A percentile compares a stretch with the other conserved stretches of the same genome.
Conservation (phyloP, 2,888 invertebrate genomes). For the Hypsopygia costalis region DNA sequence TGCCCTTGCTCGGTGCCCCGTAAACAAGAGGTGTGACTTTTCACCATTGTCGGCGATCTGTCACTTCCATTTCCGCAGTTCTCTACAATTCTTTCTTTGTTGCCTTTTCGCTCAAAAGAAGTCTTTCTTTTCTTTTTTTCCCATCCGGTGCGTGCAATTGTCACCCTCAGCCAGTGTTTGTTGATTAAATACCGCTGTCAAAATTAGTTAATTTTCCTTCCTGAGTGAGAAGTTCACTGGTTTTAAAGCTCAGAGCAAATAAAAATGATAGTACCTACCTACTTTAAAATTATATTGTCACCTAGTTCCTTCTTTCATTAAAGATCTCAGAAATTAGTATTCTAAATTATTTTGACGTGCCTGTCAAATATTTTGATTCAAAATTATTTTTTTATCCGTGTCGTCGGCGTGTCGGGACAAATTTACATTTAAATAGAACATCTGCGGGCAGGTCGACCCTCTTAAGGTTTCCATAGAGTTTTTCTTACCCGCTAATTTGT, state of each 20-base stretch:
- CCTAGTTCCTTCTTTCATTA: slow-evolving; percentile 4
- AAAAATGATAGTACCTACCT: background rate
- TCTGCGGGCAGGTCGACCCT: slow-evolving; percentile 74
- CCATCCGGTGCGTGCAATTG: slow-evolving; percentile 68
- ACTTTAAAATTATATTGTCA: background rate
- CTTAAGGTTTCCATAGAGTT: slow-evolving; percentile 63
- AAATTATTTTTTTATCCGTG: slow-evolving; percentile 69
- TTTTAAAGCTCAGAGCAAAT: background rate
- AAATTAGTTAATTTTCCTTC: slow-evolving; percentile 62
- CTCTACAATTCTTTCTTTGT: slow-evolving; percentile 67
- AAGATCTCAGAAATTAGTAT: slow-evolving; percentile 12
- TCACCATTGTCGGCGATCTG: slow-evolving; percentile 76
- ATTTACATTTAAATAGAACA: slow-evolving; percentile 81
- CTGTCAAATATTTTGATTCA: slow-evolving; percentile 64
- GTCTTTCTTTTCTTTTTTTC: slow-evolving; percentile 57
- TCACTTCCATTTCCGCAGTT: slow-evolving; percentile 71
- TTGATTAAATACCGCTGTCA: slow-evolving; percentile 74
- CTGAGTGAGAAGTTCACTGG: slow-evolving; percentile 29
- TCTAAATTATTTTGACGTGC: slow-evolving; percentile 31
- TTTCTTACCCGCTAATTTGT: slow-evolving; percentile 79
- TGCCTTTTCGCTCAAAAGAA: slow-evolving; percentile 72
- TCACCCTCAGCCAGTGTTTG: slow-evolving; percentile 71
- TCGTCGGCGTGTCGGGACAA: slow-evolving; percentile 62
- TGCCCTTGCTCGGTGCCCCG: slow-evolving; percentile 54
- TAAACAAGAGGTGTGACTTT: slow-evolving; percentile 80